Base-by-base conservation (phyloP, 2,113 vertebrate species). In the Garra rufa region DNA sequence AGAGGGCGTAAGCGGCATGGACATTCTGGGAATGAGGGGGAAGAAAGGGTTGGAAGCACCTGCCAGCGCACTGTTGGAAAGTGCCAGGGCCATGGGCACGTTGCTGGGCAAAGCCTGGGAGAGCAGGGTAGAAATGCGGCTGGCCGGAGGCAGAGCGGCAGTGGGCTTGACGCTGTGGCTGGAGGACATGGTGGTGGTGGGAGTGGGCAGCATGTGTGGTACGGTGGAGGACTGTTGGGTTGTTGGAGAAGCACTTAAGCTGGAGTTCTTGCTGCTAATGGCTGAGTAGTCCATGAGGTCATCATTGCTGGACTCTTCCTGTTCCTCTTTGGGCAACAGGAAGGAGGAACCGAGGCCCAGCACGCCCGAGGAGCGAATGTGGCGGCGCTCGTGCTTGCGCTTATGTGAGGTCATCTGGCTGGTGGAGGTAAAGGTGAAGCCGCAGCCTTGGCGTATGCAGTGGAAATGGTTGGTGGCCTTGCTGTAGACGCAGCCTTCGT, bases 381-480 rank as follows among this genome's bases (percentile, higher is more conserved):
- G 97, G 63, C 98, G 93, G 76, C 98, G 97, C 91, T 99, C 98
- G 0, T 99, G 98, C 85, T 99, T 99, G 93, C 98, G 98, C 89
- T 99, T 99, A 91, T 99, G 98, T 5, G 98, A 99, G 88, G 98
- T 99, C 98, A 99, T 99, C 96, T 99, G 98, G 95, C 98, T 99
- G 93, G 98, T 99, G 94, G 98, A 99, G 90, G 98, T 99, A 94
- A 99, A 99, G 91, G 98, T 99, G 95, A 99, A 99, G 91, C 98
- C 98, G 44, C 98, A 99, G 94, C 97, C 97, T 0, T 96, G 95
- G 67, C 98, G 97, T 85, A 99, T 99, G 94, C 98, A 99, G 92
- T 99, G 98, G 94, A 99, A 99, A 95, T 99, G 98, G 92, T 99
- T 99, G 95, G 98, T 99, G 89, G 98, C 98, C 92, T 99, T 99